Conservation (phyloP, 2,888 invertebrate genomes). For the Boloria euphrosyne region DNA sequence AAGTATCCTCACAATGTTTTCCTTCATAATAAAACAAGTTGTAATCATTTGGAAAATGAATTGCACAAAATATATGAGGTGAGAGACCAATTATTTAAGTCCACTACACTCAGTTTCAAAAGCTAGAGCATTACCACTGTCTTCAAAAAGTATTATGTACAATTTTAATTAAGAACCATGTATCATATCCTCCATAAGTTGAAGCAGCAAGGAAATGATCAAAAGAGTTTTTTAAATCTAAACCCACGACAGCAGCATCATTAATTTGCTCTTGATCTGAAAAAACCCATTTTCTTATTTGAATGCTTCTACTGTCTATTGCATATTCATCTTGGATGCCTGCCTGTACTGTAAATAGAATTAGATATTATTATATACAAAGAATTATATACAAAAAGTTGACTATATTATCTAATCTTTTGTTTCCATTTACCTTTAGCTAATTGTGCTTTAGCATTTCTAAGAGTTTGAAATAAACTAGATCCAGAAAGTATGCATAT, state of each 20-base stretch:
- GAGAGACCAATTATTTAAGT: no score
- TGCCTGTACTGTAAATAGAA: conserved; percentile 79
- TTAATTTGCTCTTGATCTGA: conserved; percentile 87
- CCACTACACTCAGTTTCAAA: no score
- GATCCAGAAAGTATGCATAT: conserved; percentile 89
- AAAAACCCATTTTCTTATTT: conserved; percentile 94
- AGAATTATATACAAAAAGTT: no score
- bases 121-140: no score
- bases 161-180: conserved; percentile 57
- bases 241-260: conserved; percentile 90
- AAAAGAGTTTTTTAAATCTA: conserved; percentile 88
- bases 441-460: conserved; percentile 89
- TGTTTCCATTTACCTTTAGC: conserved; percentile 84
- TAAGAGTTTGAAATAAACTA: conserved; percentile 89
- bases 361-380: background rate
- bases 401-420: conserved; percentile 4
- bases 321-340: conserved; percentile 83
- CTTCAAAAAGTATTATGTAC: conserved; percentile 1
- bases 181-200: conserved; percentile 87
- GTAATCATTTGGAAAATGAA: no score
- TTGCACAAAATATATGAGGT: no score
- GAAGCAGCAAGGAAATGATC: conserved; percentile 93
- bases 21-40: no score
- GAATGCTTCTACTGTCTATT: conserved; percentile 84
- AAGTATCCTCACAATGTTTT: no score